These are phyloP conservation scores for Gryllus bimaculatus DNA, from an alignment of 1,140 invertebrate genomes.

Conservation along the genomic window DNA sequence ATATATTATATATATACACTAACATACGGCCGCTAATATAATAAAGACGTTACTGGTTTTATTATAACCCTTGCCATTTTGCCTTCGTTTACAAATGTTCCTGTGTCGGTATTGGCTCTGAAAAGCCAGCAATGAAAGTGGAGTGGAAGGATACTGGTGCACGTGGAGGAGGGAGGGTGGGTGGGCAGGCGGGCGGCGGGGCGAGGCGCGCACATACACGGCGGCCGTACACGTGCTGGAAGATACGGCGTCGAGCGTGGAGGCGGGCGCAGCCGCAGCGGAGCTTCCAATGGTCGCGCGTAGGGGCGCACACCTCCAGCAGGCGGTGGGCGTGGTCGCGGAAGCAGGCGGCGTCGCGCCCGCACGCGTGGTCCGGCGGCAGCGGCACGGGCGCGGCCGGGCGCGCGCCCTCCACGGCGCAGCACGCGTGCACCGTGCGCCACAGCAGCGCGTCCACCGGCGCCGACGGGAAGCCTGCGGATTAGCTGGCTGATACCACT, in stretches of 20 bases:
- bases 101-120: too few species aligned
- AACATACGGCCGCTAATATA: too few species aligned
- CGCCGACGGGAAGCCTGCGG: conserved; percentile 6
- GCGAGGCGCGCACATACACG: conserved; percentile 17
- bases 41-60: too few species aligned
- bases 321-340: conserved; percentile 20
- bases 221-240: conserved; percentile 18
- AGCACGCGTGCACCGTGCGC: not conserved
- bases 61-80: too few species aligned
- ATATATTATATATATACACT: too few species aligned
- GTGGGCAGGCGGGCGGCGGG: too few species aligned
- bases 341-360: conserved; percentile 16
- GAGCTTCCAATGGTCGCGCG: conserved; percentile 20
- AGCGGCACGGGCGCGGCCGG: conserved; percentile 9
- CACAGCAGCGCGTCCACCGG: conserved; percentile 13
- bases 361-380: conserved; percentile 12
- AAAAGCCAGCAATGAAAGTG: too few species aligned
- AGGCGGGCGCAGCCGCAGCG: conserved; percentile 21
- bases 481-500: too few species aligned
- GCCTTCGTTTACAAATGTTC: too few species aligned
- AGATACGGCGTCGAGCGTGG: conserved; percentile 22
- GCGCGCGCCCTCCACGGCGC: conserved; percentile 13
- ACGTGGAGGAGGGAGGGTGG: too few species aligned
- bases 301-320: conserved; percentile 22
- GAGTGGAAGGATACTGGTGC: too few species aligned